Evolutionary conservation across 1,140 invertebrate species (phyloP).

Genomic region (Zelostemma sp.): DNA sequence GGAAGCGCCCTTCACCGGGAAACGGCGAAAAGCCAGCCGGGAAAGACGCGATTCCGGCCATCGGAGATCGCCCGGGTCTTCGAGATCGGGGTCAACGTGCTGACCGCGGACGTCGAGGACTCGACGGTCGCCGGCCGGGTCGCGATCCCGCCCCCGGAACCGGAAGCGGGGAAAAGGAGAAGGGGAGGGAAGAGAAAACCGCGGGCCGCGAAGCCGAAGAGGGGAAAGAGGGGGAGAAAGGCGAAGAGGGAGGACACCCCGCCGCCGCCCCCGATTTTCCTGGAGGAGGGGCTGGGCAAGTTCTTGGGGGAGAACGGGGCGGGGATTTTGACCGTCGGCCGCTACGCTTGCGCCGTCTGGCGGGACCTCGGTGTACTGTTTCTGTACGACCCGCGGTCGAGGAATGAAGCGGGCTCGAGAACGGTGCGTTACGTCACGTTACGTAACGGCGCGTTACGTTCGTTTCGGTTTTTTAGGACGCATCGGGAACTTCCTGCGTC

Average conservation of each 20-base stretch:
- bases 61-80: slow-evolving; percentile 57
- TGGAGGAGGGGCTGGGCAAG: slow-evolving; percentile 52
- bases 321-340: slow-evolving; percentile 52
- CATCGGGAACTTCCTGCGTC: slow-evolving; percentile 47
- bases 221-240: slow-evolving; percentile 25
- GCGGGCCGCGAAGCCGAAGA: background rate
- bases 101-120: slow-evolving; percentile 56
- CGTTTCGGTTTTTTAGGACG: background rate
- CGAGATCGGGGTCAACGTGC: slow-evolving; percentile 52
- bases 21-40: slow-evolving; percentile 31
- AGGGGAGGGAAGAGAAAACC: slow-evolving; percentile 23
- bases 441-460: no score
- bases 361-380: slow-evolving; percentile 60
- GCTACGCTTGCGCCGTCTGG: slow-evolving; percentile 57
- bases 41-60: slow-evolving; percentile 41
- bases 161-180: slow-evolving; percentile 42
- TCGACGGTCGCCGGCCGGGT: slow-evolving; percentile 49
- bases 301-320: slow-evolving; percentile 60
- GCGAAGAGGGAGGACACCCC: slow-evolving; percentile 27
- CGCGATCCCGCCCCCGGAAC: slow-evolving; percentile 33
- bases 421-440: slow-evolving; percentile 16
- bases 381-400: slow-evolving; percentile 54
- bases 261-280: slow-evolving; percentile 41
- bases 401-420: slow-evolving; percentile 43
- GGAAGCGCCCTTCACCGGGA: slow-evolving; percentile 49